A percentile compares a stretch with the other conserved stretches of the same genome.
phyloP scores from a whole-genome alignment of 2,888 invertebrate species.

The Dexiosoma caninum region DNA sequence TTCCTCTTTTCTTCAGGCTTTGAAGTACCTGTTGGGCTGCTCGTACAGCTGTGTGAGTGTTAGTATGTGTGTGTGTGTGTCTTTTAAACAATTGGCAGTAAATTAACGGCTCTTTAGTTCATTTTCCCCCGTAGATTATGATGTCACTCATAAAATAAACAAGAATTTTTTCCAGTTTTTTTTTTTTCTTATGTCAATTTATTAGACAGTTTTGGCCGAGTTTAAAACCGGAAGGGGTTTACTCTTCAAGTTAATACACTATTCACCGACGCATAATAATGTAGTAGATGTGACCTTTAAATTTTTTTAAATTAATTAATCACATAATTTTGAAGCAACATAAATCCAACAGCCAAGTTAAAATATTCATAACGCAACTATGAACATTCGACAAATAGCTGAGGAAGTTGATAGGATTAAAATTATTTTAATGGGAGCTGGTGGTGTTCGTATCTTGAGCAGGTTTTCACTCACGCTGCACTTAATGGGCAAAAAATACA shows the following conservation, averaged over 20 bases:
- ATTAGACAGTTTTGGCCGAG: background rate
- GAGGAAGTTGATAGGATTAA: background rate
- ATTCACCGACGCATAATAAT: background rate
- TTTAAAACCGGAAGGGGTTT: background rate
- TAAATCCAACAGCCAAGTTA: background rate
- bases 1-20: background rate
- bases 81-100: slow-evolving; percentile 25
- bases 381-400: background rate
- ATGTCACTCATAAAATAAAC: slow-evolving; percentile 33
- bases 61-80: background rate
- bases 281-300: background rate
- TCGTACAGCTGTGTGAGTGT: background rate
- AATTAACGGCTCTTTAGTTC: slow-evolving; percentile 24
- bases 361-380: background rate
- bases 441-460: no score
- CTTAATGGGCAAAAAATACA: no score
- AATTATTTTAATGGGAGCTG: background rate
- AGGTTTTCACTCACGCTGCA: no score
- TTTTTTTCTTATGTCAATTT: background rate
- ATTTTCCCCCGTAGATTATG: background rate
- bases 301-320: background rate
- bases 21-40: background rate
- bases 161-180: background rate
- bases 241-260: background rate
- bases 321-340: background rate